Evolutionary conservation across 2,113 vertebrate species (phyloP).

Genomic region (Opisthocomus hoazin): DNA sequence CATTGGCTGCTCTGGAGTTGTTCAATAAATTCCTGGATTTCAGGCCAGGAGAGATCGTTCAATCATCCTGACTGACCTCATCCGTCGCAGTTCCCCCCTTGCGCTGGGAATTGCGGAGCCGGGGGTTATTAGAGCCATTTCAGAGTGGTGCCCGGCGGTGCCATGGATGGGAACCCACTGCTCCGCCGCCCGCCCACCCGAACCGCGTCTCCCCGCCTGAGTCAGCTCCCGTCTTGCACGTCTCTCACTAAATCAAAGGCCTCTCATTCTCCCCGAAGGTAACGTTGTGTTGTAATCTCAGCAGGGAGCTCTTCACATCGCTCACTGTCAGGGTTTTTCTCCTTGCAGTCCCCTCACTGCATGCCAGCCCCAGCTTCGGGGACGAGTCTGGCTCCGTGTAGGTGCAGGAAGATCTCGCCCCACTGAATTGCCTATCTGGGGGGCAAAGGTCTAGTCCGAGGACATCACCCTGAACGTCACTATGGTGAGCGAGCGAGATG

Average conservation of each 20-base stretch:
- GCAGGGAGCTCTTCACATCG: neutral
- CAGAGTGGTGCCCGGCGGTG: accelerated
- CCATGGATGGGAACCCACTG: neutral
- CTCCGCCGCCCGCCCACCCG: accelerated
- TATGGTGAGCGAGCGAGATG: accelerated
- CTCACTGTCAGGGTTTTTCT: neutral
- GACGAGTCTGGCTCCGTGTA: accelerated
- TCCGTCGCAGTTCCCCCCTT: neutral
- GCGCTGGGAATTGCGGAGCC: neutral
- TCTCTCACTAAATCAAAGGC: neutral
- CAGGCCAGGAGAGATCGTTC: neutral
- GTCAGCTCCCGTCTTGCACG: neutral
- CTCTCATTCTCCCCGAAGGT: neutral
- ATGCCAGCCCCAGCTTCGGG: neutral
- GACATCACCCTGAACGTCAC: too few species aligned
- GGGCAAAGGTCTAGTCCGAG: neutral
- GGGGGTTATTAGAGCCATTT: neutral
- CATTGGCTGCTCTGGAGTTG: neutral
- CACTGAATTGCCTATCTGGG: accelerated
- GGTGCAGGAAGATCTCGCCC: neutral
- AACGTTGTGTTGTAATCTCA: neutral
- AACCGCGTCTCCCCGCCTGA: neutral
- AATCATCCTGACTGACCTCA: neutral
- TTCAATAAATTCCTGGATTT: slow-evolving; percentile 6
- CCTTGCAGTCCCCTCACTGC: accelerated